Conservation (phyloP, 2,797 vertebrate species). For the Xyrichtys novacula region DNA sequence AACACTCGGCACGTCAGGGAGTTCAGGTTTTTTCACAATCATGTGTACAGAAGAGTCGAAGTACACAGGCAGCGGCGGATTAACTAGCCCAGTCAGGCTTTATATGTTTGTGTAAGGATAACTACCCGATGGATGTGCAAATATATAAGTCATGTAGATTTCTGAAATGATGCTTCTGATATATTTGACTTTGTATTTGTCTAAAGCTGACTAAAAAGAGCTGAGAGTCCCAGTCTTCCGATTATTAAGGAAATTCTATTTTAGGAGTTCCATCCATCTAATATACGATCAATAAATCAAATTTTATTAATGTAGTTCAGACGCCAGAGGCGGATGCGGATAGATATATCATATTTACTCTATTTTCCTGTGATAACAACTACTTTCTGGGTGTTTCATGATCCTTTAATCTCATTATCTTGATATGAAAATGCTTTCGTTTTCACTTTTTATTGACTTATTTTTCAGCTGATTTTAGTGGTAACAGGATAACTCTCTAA, state of each 20-base stretch:
- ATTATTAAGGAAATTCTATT: no score
- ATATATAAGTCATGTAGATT: conserved; percentile 10
- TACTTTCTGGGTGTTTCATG: no score
- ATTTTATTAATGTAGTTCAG: no score
- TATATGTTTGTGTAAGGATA: conserved; percentile 39
- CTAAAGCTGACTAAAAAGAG: neutral
- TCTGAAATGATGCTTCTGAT: neutral
- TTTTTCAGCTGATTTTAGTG: no score
- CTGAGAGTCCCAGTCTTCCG: neutral
- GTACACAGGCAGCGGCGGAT: conserved; percentile 1
- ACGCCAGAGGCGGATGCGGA: no score
- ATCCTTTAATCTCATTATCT: no score
- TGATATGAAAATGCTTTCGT: no score
- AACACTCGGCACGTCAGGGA: conserved; percentile 22
- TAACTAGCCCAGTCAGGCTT: conserved; percentile 9
- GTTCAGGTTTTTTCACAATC: conserved; percentile 40
- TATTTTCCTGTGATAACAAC: no score
- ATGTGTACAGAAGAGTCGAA: conserved; percentile 37
- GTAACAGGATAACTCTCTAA: no score
- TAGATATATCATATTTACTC: no score
- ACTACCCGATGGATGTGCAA: conserved; percentile 3
- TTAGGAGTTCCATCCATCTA: neutral
- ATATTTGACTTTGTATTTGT: conserved; percentile 7
- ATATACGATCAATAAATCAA: no score
- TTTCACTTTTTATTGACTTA: no score